These are phyloP conservation scores for Brachylomia viminalis DNA, from an alignment of 2,888 invertebrate genomes.

Conservation along the genomic window DNA sequence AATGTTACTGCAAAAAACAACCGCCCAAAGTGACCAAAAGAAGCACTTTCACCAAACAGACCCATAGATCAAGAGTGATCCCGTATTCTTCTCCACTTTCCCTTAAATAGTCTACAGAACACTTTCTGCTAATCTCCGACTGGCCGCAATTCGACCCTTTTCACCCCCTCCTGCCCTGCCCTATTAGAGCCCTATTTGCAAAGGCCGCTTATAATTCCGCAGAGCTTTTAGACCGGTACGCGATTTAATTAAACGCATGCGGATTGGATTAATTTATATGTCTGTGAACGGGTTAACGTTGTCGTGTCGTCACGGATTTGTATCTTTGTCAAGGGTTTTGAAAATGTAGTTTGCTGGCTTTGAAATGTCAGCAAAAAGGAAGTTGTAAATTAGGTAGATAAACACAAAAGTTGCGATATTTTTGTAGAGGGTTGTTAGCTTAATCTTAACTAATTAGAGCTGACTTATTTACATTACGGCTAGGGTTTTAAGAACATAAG, in stretches of 20 bases:
- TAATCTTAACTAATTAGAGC: neutral
- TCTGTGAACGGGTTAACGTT: conserved; percentile 1
- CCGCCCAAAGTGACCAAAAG: neutral
- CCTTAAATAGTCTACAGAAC: conserved; percentile 57
- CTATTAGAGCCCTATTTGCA: conserved; percentile 66
- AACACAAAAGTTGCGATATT: neutral
- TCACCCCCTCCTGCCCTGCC: conserved; percentile 19
- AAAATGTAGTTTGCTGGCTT: neutral
- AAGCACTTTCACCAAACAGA: conserved; percentile 13
- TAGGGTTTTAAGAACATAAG: conserved; percentile 30
- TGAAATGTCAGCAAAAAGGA: neutral
- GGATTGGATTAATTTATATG: conserved; percentile 39
- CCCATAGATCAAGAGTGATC: conserved; percentile 36
- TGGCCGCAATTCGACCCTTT: conserved; percentile 66
- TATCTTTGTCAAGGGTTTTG: conserved; percentile 1
- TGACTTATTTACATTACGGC: neutral
- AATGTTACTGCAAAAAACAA: neutral
- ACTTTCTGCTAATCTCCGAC: conserved; percentile 62
- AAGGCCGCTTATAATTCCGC: conserved; percentile 55
- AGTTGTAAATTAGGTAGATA: neutral
- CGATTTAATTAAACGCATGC: conserved; percentile 62
- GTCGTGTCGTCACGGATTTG: conserved; percentile 7
- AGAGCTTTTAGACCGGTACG: conserved; percentile 53
- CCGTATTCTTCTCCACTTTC: conserved; percentile 32
- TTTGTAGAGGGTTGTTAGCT: neutral